phyloP scores from a whole-genome alignment of 2,113 vertebrate genomes.

The Mus spicilegus region DNA sequence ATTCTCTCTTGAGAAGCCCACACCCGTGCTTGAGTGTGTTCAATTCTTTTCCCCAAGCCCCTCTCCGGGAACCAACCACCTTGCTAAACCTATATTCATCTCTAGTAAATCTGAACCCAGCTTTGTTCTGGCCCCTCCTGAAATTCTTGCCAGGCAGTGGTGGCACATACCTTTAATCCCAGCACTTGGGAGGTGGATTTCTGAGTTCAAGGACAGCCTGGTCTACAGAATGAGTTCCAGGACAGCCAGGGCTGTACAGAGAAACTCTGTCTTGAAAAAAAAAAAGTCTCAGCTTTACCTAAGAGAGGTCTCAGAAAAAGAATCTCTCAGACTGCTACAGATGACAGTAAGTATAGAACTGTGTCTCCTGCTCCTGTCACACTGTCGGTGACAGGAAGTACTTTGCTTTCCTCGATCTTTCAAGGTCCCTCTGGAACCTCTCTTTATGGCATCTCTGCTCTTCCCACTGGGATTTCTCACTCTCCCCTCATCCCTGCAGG shows the following conservation, averaged over 20 bases:
- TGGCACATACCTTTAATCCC: too few relatives aligned
- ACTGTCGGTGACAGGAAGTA: neutral
- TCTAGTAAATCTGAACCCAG: too few relatives aligned
- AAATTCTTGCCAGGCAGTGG: neutral
- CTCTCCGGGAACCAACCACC: too few relatives aligned
- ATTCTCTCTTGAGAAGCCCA: neutral
- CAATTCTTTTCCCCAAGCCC: neutral
- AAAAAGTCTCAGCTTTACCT: neutral
- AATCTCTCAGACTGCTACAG: neutral
- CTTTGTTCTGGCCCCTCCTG: neutral
- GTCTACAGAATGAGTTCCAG: too few relatives aligned
- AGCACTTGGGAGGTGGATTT: too few relatives aligned
- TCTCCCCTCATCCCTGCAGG: neutral
- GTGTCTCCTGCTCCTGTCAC: neutral
- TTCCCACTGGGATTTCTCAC: neutral
- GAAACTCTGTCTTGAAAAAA: neutral
- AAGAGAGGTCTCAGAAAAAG: neutral
- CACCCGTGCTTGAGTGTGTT: neutral
- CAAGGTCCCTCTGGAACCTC: neutral
- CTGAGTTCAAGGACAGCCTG: too few relatives aligned
- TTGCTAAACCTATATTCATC: neutral
- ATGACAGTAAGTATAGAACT: neutral
- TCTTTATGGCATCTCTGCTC: neutral
- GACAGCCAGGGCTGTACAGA: too few relatives aligned
- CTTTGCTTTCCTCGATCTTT: neutral